phyloP scores from a whole-genome alignment of 2,797 vertebrate species.

The Gymnopithys bicolor region DNA sequence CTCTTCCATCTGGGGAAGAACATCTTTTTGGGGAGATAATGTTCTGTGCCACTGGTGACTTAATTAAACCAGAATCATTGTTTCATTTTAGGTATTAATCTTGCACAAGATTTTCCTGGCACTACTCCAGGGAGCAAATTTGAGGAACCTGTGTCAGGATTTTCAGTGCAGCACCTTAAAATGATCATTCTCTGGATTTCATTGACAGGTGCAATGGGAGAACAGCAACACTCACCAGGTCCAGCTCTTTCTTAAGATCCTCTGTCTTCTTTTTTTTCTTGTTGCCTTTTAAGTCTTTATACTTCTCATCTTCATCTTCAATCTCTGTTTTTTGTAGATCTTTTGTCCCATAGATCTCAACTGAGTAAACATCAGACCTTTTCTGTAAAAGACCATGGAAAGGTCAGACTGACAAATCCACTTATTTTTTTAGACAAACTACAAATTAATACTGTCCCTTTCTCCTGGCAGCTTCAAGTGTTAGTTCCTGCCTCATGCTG shows the following conservation, averaged over 20 bases:
- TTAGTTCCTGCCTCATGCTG: not conserved
- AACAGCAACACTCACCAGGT: conserved; percentile 77
- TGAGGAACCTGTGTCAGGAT: not conserved
- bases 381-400: conserved; percentile 58
- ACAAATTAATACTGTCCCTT: not conserved
- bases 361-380: conserved; percentile 70
- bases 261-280: conserved; percentile 64
- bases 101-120: not conserved
- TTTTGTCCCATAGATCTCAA: conserved; percentile 74
- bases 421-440: not conserved
- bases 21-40: not conserved
- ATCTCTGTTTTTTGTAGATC: conserved; percentile 37
- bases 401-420: not conserved
- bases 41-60: not conserved
- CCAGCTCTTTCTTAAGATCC: conserved; percentile 73
- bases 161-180: not conserved
- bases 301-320: conserved; percentile 41
- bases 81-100: not conserved
- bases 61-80: not conserved
- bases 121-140: fast-evolving
- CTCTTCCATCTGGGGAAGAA: not conserved
- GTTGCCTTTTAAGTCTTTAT: conserved; percentile 57
- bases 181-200: not conserved
- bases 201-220: not conserved
- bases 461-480: not conserved